Evolutionary conservation across 2,888 invertebrate species (phyloP), one percentile per base, ranked within the genome.

Genomic region (Xylota segnis): DNA sequence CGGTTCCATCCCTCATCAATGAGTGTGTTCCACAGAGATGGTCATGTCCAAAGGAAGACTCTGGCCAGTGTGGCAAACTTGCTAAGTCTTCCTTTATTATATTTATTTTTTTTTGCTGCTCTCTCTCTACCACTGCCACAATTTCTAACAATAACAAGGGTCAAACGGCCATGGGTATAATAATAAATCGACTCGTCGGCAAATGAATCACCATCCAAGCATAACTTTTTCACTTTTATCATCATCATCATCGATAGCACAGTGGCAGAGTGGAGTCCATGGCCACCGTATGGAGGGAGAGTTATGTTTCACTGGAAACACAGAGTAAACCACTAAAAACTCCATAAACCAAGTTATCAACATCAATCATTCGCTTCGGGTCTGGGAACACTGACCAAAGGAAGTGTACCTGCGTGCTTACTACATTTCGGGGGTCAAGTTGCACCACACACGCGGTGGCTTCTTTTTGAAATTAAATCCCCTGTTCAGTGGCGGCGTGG

Each of bases 101-200:
- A 5, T 43, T 37, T 61, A 47, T 14, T 32, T 65, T 37, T 50
- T 40, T 37, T 23, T 23, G 23, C 3, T 23, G 1, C 3, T 1
- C 23, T 23, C 23, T 23, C 23, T 12, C 40, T 68, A 10, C 47
- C 45, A 10, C 52, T 77, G 47, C 65, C 59, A 72, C 78, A 66
- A 54, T 50, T 81, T 74, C 59, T 47, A 71, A 59, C 74, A 74
- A 74, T 61, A 71, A 58, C 61, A 75, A 66, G 65, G 75, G 65
- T 66, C 75, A 75, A 47, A 65, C 27, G 56, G 45, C 5, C 52
- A 6, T 14, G 32, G 47, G 58, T 50, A 29, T 40, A 50, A 58
- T 74, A 79, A 79, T 79, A 79, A 79, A 79, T 79, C 68, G 79
- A 14, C 70, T 74, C 47, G 50, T 34, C 43, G 47, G 70, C 79